A percentile compares a stretch with the other conserved stretches of the same genome.
Conservation (phyloP, 2,888 invertebrate species). For the Monochamus alternatus region DNA sequence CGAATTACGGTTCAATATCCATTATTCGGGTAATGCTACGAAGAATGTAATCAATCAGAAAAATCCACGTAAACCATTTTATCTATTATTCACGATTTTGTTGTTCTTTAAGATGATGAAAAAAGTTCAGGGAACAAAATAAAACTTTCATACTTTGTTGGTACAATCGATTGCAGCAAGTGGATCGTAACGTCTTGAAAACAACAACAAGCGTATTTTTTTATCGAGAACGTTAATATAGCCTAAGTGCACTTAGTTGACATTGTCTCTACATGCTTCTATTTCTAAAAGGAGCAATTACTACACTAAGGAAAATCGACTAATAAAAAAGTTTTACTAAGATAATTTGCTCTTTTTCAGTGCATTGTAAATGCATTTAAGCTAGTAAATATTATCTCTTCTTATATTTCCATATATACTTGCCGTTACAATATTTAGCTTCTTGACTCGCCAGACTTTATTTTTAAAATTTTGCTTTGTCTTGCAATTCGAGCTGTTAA, state of each 20-base stretch:
- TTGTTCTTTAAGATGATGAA: slow-evolving; percentile 4
- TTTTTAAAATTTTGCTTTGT: too few relatives aligned
- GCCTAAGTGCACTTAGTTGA: slow-evolving; percentile 26
- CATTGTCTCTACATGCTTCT: slow-evolving; percentile 4
- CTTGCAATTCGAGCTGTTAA: too few relatives aligned
- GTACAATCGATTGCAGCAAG: slow-evolving; percentile 30
- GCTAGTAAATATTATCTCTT: too few relatives aligned
- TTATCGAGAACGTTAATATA: slow-evolving; percentile 12
- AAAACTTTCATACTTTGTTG: slow-evolving; percentile 29
- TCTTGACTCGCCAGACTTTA: too few relatives aligned
- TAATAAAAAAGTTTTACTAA: too few relatives aligned
- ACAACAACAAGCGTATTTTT: slow-evolving; percentile 27
- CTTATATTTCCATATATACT: too few relatives aligned
- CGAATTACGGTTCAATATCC: too few relatives aligned
- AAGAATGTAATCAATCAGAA: too few relatives aligned
- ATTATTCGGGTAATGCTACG: too few relatives aligned
- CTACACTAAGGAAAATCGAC: neutral
- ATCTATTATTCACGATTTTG: slow-evolving; percentile 19
- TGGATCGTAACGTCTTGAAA: slow-evolving; percentile 27
- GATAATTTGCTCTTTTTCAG: neutral
- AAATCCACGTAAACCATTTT: neutral
- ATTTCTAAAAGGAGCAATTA: neutral
- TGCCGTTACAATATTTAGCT: too few relatives aligned
- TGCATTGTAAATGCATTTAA: too few relatives aligned
- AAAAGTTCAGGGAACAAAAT: slow-evolving; percentile 16